A percentile compares a stretch with the other conserved stretches of the same genome.
phyloP scores from a whole-genome alignment of 2,797 vertebrate species.

The Myotis findleyi region DNA sequence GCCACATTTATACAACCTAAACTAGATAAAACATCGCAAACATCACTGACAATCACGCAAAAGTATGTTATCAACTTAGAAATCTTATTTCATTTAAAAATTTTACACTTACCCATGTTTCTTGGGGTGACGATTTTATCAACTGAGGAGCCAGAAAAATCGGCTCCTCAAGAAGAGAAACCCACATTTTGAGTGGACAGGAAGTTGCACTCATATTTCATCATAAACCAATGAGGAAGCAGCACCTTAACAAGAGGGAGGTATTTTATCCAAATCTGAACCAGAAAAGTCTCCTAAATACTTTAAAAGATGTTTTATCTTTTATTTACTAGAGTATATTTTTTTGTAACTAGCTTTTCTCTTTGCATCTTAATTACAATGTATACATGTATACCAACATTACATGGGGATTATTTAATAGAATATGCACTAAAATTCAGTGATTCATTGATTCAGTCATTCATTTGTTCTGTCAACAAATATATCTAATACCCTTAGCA shows the following conservation, averaged over 20 bases:
- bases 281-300: not conserved
- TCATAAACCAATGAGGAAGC: slow-evolving; percentile 79
- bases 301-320: slow-evolving; percentile 38
- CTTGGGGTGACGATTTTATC: not conserved
- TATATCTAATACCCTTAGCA: not conserved
- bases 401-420: not conserved
- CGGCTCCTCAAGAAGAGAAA: slow-evolving; percentile 76
- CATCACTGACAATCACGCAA: not conserved
- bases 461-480: not conserved
- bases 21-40: not conserved
- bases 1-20: not conserved
- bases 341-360: slow-evolving; percentile 43
- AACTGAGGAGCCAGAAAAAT: not conserved
- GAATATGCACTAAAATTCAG: not conserved
- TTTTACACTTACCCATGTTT: slow-evolving; percentile 80
- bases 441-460: not conserved
- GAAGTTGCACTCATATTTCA: slow-evolving; percentile 82
- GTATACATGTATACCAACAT: not conserved
- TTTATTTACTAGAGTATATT: not conserved
- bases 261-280: slow-evolving; percentile 21
- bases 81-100: not conserved
- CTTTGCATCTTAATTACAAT: slow-evolving; percentile 24
- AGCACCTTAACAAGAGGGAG: slow-evolving; percentile 2
- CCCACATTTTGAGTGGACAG: slow-evolving; percentile 74
- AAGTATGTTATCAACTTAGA: not conserved